These are phyloP conservation scores for Melanotaenia pygmaea DNA, from an alignment of 2,797 vertebrate genomes.

Conservation along the genomic window DNA sequence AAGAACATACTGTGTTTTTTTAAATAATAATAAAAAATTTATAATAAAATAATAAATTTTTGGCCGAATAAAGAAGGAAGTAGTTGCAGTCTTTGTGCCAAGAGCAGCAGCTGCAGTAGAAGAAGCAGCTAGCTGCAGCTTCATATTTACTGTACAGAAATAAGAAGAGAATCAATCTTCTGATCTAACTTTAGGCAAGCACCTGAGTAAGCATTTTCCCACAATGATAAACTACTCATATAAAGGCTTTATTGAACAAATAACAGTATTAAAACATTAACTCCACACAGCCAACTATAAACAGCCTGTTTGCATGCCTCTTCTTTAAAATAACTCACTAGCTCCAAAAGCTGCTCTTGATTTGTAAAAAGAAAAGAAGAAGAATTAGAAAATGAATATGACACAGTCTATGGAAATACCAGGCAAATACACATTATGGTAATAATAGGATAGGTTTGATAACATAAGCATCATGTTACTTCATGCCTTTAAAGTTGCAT, in stretches of 20 bases:
- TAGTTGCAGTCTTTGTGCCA: neutral
- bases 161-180: neutral
- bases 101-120: neutral
- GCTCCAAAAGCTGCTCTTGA: constrained; percentile 9
- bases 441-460: constrained; percentile 15
- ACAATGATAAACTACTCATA: neutral
- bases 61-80: neutral
- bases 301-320: constrained; percentile 6
- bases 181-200: constrained; percentile 1
- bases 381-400: neutral
- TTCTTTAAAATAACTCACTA: neutral
- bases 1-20: neutral
- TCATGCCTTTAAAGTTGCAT: constrained; percentile 8
- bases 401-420: constrained; percentile 1
- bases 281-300: constrained; percentile 2
- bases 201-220: neutral
- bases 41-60: neutral
- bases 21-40: too few species aligned
- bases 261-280: neutral
- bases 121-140: neutral
- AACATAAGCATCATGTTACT: constrained; percentile 1
- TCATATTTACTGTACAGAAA: constrained; percentile 3
- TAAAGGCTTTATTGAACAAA: constrained; percentile 9
- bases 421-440: neutral
- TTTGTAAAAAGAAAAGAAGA: neutral